phyloP scores from a whole-genome alignment of 1,140 invertebrate genomes.

The Pygmarrhopalites habei region DNA sequence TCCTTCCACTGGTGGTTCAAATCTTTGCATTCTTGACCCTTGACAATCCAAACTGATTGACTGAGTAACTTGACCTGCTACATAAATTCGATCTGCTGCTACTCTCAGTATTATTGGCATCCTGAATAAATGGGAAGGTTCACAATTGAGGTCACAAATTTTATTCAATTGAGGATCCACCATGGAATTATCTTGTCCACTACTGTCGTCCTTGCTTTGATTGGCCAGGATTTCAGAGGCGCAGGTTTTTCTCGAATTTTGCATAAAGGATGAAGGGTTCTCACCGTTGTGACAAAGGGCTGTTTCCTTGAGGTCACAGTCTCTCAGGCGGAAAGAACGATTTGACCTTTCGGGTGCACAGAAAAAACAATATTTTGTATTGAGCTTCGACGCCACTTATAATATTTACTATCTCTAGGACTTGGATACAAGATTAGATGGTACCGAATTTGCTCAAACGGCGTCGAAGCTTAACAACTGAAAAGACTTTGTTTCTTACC shows the following conservation, averaged over 20 bases:
- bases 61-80: background rate
- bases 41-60: background rate
- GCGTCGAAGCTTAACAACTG: no score
- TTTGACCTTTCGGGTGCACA: background rate
- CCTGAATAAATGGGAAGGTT: background rate
- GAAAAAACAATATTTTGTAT: no score
- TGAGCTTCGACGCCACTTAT: no score
- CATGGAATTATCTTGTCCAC: no score
- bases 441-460: no score
- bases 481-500: no score
- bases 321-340: background rate
- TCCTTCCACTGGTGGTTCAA: background rate
- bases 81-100: background rate
- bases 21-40: background rate
- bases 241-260: conserved; percentile 3
- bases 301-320: background rate
- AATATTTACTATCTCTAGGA: no score
- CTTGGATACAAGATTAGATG: no score
- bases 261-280: no score
- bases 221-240: background rate
- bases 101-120: background rate
- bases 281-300: background rate
- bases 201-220: no score
- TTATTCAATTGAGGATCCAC: background rate
- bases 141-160: conserved; percentile 4